Evolutionary conservation across 2,113 vertebrate species (phyloP), one percentile per base, ranked within the genome.

Genomic region (Bubo bubo): DNA sequence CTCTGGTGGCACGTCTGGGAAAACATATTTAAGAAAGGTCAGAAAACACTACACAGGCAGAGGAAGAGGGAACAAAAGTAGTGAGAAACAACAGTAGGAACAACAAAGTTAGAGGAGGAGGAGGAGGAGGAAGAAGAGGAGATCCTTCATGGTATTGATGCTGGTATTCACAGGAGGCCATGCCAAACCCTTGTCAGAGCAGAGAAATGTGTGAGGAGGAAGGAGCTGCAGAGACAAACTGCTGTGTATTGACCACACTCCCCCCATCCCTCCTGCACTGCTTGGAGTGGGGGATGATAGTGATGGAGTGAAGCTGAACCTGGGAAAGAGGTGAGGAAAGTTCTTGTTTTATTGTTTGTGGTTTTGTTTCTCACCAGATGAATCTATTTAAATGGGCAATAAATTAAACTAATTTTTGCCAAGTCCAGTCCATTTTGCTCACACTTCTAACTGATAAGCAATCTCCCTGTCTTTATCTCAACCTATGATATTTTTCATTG

Each of bases 221-320:
- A 71, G 49, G 12, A 72, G 9, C 4, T 26, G 21, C 8, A 85
- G 32, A 52, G 26, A 43, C 32, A 64, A 84, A 71, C 30, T 0
- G 0, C 6, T 45, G 8, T 26, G 24, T 26, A 12, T 8, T 41
- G 32, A 15, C 11, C 14, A 50, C 8, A 5, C 17, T 74, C 7
- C 35, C 24, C 22, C 22, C 26, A 22, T 77, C 35, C 14, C 4
- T 77, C 35, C n/a, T 41, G 14, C 30, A 27, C 14, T 43, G 35
- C 12, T 19, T 0, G 2, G 26, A 9, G 6, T 1, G 3, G 22
- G 32, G 37, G 2, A 23, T 1, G 2, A 14, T 74, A 50, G 20
- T 62, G 28, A 24, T 24, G 13, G 28, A 84, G 20, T 23, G 58
- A 84, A 56, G 10, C 9, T 45, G 27, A 32, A 24, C 21, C 10